Base-by-base conservation (phyloP, 1,140 invertebrate species). In the Lithobius niger region DNA sequence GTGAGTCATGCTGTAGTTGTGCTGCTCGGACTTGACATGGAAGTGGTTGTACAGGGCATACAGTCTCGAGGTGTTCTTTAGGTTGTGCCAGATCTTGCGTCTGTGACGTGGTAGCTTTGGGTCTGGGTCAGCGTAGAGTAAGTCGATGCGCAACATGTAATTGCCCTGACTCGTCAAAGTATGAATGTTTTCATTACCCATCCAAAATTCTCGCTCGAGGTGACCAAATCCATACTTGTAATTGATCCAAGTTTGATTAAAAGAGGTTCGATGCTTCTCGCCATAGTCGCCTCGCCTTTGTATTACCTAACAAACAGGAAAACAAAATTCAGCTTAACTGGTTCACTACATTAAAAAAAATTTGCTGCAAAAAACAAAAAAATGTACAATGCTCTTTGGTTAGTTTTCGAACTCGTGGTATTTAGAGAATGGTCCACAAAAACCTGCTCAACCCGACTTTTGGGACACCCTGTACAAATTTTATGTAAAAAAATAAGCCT, bases 151-250 rank as follows among this genome's bases (percentile, higher is more conserved):
- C 19, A 45, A 19, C 4, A 45, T 19, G 18, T 45, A 45, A 19
- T 19, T 19, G 16, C 43, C 43, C 28, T 76, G 73, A 10, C 73
- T 74, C 2, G 78, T 80, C 21, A 80, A 53, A 15, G 71, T 72
- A 59, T 78, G 71, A 1, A 79, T 65, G 53, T 79, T 79, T 26
- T 79, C 77, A 40, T 80, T 64, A 1, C 79, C 79, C 2, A 81
- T 67, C 70, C 80, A 82, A 64, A 79, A 82, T 61, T 82, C 79
- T 0, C 75, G 74, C 2, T 73, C 77, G 21, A 80, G 60, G 58
- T 81, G 80, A 24, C 79, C 80, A 60, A 82, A 82, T 18, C 80
- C 80, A 52, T 76, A 66, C 55, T 77, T 78, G 61, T 83, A 83
- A 31, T 82, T 79, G 75, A 77, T 56, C 74, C 80, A 83, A 4